Conservation (phyloP, 2,797 vertebrate genomes). For the Oryzias dopingdopingensis region DNA sequence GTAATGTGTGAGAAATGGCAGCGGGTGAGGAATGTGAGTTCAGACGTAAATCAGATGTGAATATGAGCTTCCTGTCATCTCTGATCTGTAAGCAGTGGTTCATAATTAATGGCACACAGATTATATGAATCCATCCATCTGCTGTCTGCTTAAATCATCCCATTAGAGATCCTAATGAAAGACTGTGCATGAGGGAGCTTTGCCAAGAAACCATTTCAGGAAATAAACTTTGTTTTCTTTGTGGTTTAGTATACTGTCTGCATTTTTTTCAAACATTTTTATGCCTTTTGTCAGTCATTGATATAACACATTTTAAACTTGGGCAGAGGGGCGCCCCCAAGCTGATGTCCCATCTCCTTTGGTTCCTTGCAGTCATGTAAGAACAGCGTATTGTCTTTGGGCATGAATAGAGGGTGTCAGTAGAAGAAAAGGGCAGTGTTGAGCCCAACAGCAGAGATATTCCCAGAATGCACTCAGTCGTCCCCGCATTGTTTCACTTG, state of each 20-base stretch:
- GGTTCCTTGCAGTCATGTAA: slow-evolving; percentile 48
- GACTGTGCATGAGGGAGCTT: slow-evolving; percentile 1
- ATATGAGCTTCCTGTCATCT: slow-evolving; percentile 63
- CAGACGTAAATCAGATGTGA: slow-evolving; percentile 63
- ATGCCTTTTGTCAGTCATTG: slow-evolving; percentile 25
- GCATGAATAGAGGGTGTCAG: slow-evolving; percentile 77
- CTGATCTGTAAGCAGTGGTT: slow-evolving; percentile 55
- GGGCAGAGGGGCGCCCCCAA: slow-evolving; percentile 18
- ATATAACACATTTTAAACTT: slow-evolving; percentile 48
- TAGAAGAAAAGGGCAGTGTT: slow-evolving; percentile 82
- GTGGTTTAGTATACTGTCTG: slow-evolving; percentile 4
- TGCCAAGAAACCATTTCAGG: slow-evolving; percentile 16
- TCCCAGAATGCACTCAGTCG: slow-evolving; percentile 76
- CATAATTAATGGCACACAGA: slow-evolving; percentile 65
- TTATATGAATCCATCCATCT: slow-evolving; percentile 56
- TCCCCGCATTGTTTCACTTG: slow-evolving; percentile 72
- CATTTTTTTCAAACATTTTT: slow-evolving; percentile 43
- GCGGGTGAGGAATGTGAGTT: slow-evolving; percentile 59
- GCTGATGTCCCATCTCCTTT: slow-evolving; percentile 54
- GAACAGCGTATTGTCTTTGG: slow-evolving; percentile 75
- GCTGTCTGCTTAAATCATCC: slow-evolving; percentile 49
- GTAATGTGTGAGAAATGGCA: slow-evolving; percentile 30
- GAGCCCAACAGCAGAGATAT: slow-evolving; percentile 74
- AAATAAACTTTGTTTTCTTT: slow-evolving; percentile 30
- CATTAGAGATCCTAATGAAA: slow-evolving; percentile 49